Base-by-base conservation (phyloP, 2,888 invertebrate genomes). In the Nomada ferruginata region DNA sequence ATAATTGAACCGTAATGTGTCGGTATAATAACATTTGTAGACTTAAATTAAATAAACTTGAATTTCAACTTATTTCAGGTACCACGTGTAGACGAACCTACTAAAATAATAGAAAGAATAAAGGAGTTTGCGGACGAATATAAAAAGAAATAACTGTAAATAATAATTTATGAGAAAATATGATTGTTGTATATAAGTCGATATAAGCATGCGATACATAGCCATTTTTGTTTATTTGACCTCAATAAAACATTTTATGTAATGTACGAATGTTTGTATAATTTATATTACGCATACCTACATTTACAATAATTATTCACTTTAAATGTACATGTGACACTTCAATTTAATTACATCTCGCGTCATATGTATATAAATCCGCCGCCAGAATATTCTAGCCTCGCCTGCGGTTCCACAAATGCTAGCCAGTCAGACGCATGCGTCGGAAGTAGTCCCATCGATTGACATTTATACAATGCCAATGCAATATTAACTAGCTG, bases 351-450 rank as follows among this genome's bases (percentile, higher is more conserved):
- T 76, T 70, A 53, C 52, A 76, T 79, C 9, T 73, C 73, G 36
- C 76, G 86, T 91, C 92, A 93, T 82, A 91, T 87, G 86, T 92
- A 93, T 69, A 93, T 86, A 86, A 92, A 93, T 73, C 98, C 98
- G 83, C 98, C 98, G 59, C 97, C 97, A 90, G 97, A 96, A 94
- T 97, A 97, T 94, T 98, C 98, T 79, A 97, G 95, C 91, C 97
- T 95, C 72, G 96, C 96, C 92, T 97, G 97, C 2, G 98, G 98
- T 92, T 99, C 97, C 73, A 98, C 98, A 95, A 99, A 99, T 73
- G 99, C 99, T 82, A 99, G 94, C 99, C 99, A 99, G 94, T 99
- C 99, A 57, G 99, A 99, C 0, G 99, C 97, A 94, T 99, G 98
- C 66, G 99, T 99, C 1, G 99, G 99, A 73, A 99, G 94, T 42